Evolutionary conservation across 2,113 vertebrate genomes (phyloP).

Genomic region (Hystrix cristata): DNA sequence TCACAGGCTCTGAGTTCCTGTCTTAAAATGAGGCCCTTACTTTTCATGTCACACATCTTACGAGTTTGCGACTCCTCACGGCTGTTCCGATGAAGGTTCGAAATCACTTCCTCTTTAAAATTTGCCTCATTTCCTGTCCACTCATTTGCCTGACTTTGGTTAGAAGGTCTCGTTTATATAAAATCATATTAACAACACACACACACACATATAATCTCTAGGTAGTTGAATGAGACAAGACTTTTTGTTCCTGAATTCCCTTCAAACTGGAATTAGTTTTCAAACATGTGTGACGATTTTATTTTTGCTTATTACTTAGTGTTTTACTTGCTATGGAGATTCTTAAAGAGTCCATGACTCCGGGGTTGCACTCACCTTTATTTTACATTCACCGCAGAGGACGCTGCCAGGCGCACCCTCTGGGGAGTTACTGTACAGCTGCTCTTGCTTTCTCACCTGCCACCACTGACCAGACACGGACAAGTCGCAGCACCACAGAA

Average conservation of each 20-base stretch:
- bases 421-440: neutral
- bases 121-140: conserved; percentile 74
- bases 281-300: neutral
- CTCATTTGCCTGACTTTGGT: conserved; percentile 54
- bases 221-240: conserved; percentile 8
- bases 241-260: conserved; percentile 34
- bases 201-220: neutral
- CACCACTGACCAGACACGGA: neutral
- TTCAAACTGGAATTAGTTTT: conserved; percentile 47
- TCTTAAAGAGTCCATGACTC: conserved; percentile 56
- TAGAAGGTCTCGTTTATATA: conserved; percentile 49
- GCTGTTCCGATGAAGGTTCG: neutral
- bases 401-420: neutral
- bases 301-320: neutral
- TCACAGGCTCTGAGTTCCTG: neutral
- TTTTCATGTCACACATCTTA: conserved; percentile 44
- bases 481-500: neutral
- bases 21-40: neutral
- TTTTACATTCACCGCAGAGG: neutral
- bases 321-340: neutral
- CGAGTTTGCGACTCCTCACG: conserved; percentile 16
- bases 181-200: conserved; percentile 7
- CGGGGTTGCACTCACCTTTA: neutral
- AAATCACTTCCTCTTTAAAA: conserved; percentile 71
- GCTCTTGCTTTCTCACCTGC: conserved; percentile 20